These are phyloP conservation scores for Caenorhabditis sp. DNA, from an alignment of 2,888 invertebrate genomes.

Conservation along the genomic window DNA sequence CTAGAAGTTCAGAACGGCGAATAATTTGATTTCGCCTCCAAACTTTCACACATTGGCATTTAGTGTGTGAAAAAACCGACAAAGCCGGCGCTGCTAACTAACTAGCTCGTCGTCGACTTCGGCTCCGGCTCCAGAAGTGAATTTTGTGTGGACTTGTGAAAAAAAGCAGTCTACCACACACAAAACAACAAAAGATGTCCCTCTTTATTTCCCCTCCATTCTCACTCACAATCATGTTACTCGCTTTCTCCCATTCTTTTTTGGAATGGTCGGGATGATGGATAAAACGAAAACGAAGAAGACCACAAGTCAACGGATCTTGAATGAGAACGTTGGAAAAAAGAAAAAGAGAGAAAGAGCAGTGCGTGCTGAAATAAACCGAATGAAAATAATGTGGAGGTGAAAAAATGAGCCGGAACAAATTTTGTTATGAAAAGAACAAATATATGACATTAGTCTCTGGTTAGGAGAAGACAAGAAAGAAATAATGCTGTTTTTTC, in stretches of 20 bases:
- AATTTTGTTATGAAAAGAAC: neutral
- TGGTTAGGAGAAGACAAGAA: neutral
- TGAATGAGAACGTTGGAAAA: neutral
- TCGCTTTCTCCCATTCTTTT: conserved; percentile 26
- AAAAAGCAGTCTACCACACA: conserved; percentile 57
- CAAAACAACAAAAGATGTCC: conserved; percentile 56
- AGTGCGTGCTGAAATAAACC: neutral
- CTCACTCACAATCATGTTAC: conserved; percentile 56
- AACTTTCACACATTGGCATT: conserved; percentile 15
- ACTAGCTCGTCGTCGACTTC: conserved; percentile 34
- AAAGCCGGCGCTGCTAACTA: conserved; percentile 46
- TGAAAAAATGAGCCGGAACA: conserved; percentile 7
- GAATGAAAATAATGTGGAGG: neutral
- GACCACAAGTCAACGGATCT: conserved; percentile 16
- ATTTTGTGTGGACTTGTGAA: conserved; percentile 55
- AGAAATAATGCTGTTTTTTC: too few relatives aligned
- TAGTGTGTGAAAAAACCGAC: conserved; percentile 29
- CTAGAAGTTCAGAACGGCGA: neutral
- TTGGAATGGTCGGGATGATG: conserved; percentile 30
- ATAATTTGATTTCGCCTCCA: conserved; percentile 23
- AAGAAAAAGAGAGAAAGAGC: neutral
- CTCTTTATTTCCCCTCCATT: conserved; percentile 54
- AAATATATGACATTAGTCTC: conserved; percentile 7
- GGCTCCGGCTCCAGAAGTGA: conserved; percentile 44
- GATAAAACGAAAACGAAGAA: conserved; percentile 1